Evolutionary conservation across 2,888 invertebrate species (phyloP), one percentile per base, ranked within the genome.

Genomic region (Amiota communis): DNA sequence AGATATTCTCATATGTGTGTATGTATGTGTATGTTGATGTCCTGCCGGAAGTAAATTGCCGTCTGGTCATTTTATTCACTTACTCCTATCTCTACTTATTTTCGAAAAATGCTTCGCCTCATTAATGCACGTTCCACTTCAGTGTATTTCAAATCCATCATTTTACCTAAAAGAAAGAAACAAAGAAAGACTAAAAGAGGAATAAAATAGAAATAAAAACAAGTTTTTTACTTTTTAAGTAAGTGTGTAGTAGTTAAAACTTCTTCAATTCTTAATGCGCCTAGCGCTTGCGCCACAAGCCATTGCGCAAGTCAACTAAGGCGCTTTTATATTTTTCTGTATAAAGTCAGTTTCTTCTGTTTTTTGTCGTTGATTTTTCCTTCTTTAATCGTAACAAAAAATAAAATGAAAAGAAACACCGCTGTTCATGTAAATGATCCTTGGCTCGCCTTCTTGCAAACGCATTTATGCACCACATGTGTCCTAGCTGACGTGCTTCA

Each of bases 11-110:
- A 36, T 36, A 67, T 76, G 70, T 72, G 67, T 75, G 70, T 81
- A n/a, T n/a, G n/a, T n/a, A n/a, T 36, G 68, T 76, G 70, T 72
- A 68, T 75, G 70, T 81, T 71, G 72, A 68, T 78, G 85, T 85
- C 85, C 85, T 83, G 84, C 85, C 83, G 83, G 83, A 83, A 85
- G 83, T 85, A 81, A 77, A 46, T 80, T 75, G 84, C 82, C 78
- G 82, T 77, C 77, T 83, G 83, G 83, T 80, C 85, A 83, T 79
- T 85, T 36, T 63, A 20, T 17, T 61, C 51, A 13, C n/a, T 48
- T 47, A 59, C 46, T 53, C 17, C 63, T 20, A 17, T 56, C 69
- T 65, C 59, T 57, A 53, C 53, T 72, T 36, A 23, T 47, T 36
- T 36, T 36, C 36, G 8, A 36, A 36, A 36, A 36, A 36, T 36